Base-by-base conservation (phyloP, 2,797 vertebrate genomes). In the Poeciliopsis presidionis region DNA sequence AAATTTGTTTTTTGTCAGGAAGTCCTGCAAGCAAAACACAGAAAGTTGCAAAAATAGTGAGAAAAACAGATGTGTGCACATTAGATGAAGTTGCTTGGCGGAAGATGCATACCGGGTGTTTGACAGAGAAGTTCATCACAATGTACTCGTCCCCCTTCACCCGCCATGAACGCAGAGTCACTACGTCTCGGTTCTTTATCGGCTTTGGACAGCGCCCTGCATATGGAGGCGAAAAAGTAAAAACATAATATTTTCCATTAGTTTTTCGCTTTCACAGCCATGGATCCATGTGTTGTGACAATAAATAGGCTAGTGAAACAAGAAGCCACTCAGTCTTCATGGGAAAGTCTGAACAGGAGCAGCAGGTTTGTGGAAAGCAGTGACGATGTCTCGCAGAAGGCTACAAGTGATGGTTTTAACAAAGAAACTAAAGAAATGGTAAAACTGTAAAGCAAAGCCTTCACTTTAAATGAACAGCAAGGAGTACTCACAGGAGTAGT, bases 81-180 rank as follows among this genome's bases (percentile, higher is more conserved):
- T 12, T 55, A 55, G 22, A 22, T 55, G n/a, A 55, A 55, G 53
- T 12, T 14, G 46, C 57, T 33, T 16, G 63, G 67, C 76, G 33
- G 74, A 65, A 74, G 61, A 0, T 71, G 46, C 92, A 4, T 93
- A 96, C 96, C 78, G 88, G 91, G 87, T 96, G 95, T 87, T 95
- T 96, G 84, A 96, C 93, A 0, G 95, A 96, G 93, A 93, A 96
- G 93, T 95, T 93, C 28, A 93, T 67, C 55, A 95, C 95, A 7
- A 94, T 55, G 59, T 94, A 96, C 76, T 94, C 95, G 0, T 95
- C 93, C 5, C 95, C 95, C 36, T 47, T 89, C 12, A 94, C 84
- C 72, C 78, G 88, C 96, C 96, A 96, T 0, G 96, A 95, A n/a
- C 95, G 93, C 80, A 96, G 86, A 0, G 93, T 96, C 73, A 97